Base-by-base conservation (phyloP, 2,888 invertebrate species). In the Ethmia dodecea region DNA sequence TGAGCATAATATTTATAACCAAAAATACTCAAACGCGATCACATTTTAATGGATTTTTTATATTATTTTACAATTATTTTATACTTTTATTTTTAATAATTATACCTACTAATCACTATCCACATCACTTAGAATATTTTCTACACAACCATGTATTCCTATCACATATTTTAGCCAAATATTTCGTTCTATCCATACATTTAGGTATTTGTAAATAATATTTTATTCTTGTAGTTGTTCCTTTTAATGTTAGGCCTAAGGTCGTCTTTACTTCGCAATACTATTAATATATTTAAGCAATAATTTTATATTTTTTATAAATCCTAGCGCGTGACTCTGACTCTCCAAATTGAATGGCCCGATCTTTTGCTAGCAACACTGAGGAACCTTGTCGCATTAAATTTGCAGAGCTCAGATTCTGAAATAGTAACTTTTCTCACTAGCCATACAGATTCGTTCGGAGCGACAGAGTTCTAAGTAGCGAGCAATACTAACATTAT, bases 131-230 rank as follows among this genome's bases (percentile, higher is more conserved):
- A 71, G 60, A 59, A 41, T 50, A 40, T 68, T 69, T 66, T 68
- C 70, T n/a, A 67, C 67, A 56, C 52, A 58, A 59, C 54, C 58
- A 65, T 69, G 64, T 80, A 79, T 72, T 76, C 79, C 74, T 79
- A 80, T 71, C 70, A 75, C 73, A 68, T 40, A 36, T 73, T 77
- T 78, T 84, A 86, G 81, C 83, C 84, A 86, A 86, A 84, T 80
- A 79, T 80, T 81, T 76, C 58, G 61, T 84, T 81, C 61, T 70
- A 75, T 61, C 66, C 66, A 52, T 75, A 74, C 48, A 48, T 61
- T 68, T 78, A 77, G 65, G 61, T 75, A 72, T 73, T 66, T 83
- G 80, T 83, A 83, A 72, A 84, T 81, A 80, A 67, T 75, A 69
- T 62, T 70, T 78, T 78, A 78, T 77, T 80, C 69, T 71, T 68